Conservation (phyloP, 2,113 vertebrate genomes). For the Microcebus murinus region DNA sequence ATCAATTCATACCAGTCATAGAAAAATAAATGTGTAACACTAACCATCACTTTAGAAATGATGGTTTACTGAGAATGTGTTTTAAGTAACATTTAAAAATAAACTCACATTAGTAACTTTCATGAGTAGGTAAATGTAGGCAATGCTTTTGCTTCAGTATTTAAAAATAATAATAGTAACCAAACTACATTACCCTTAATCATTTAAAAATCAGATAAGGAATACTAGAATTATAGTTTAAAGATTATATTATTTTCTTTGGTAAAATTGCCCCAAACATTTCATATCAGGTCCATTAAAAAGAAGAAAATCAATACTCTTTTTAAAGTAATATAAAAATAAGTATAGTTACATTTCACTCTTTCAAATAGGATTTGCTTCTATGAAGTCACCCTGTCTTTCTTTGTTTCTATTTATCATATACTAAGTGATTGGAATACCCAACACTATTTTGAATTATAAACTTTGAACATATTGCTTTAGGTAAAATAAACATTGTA, state of each 20-base stretch:
- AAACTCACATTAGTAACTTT: background rate
- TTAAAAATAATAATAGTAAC: background rate
- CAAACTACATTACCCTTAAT: background rate
- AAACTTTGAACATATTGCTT: background rate
- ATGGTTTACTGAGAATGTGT: background rate
- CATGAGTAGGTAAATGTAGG: background rate
- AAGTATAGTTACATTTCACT: background rate
- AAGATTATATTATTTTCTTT: constrained; percentile 17
- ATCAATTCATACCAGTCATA: background rate
- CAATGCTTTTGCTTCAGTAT: background rate
- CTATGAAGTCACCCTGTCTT: background rate
- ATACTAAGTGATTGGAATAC: background rate
- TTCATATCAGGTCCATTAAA: background rate
- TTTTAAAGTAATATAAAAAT: background rate
- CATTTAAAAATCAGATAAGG: background rate
- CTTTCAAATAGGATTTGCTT: background rate
- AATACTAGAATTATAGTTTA: background rate
- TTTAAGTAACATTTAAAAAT: constrained; percentile 10
- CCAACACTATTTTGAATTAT: background rate
- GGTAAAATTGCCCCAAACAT: background rate
- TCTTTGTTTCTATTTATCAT: background rate
- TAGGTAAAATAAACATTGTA: background rate
- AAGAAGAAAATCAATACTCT: background rate
- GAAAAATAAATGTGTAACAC: background rate
- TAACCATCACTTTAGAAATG: background rate